Conservation (phyloP, 2,113 vertebrate species). For the Peromyscus californicus region DNA sequence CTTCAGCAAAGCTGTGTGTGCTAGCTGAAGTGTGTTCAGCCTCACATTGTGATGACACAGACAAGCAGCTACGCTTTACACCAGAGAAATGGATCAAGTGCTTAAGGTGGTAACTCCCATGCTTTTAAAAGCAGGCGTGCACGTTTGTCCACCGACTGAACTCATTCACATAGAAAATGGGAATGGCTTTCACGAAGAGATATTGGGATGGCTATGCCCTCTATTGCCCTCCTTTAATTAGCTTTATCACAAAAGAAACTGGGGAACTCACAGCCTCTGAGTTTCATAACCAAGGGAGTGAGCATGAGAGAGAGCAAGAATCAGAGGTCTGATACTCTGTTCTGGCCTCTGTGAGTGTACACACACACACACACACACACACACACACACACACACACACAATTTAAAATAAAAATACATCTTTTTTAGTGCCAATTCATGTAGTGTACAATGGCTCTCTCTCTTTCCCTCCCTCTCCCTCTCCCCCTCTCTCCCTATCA, state of each 20-base stretch:
- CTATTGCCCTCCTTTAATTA: constrained; percentile 33
- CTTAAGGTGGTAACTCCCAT: neutral
- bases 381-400: neutral
- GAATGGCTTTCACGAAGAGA: constrained; percentile 52
- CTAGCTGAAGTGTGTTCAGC: neutral
- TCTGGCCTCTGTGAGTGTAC: neutral
- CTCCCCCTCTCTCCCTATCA: no score
- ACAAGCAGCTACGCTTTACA: neutral
- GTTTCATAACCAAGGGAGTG: neutral
- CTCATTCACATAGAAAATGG: constrained; percentile 60
- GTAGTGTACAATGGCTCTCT: neutral
- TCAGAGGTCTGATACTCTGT: neutral
- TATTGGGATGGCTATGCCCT: neutral
- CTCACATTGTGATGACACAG: constrained; percentile 34
- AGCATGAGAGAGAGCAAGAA: no score
- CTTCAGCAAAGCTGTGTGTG: neutral
- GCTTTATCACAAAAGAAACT: constrained; percentile 17
- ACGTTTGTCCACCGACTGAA: neutral
- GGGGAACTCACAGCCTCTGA: neutral
- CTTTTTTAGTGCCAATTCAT: neutral
- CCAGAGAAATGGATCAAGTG: neutral
- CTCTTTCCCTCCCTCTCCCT: neutral
- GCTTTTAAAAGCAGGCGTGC: neutral
- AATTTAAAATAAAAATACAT: neutral
- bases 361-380: no score